These are phyloP conservation scores for Nylanderia fulva DNA, from an alignment of 1,140 invertebrate genomes.

Conservation along the genomic window DNA sequence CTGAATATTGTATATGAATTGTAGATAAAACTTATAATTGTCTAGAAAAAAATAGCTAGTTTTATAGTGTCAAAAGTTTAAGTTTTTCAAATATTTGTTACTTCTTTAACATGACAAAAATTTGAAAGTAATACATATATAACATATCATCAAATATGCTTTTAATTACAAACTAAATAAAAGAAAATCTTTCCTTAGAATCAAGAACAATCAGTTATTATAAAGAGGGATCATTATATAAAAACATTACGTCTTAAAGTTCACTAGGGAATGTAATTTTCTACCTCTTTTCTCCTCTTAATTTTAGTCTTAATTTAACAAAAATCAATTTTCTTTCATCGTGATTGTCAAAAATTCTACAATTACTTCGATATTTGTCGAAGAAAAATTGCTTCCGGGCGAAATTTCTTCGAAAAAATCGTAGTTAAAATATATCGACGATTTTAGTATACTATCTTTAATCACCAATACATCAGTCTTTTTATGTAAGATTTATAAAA, in stretches of 20 bases:
- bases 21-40: background rate
- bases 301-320: background rate
- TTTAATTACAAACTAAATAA: background rate
- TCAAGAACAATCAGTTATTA: background rate
- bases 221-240: background rate
- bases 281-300: background rate
- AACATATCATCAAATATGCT: background rate
- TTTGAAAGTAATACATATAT: background rate
- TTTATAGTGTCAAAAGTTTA: background rate
- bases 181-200: background rate
- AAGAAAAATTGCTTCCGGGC: background rate
- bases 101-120: background rate
- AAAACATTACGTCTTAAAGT: background rate
- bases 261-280: background rate
- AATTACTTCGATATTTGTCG: background rate
- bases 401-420: background rate
- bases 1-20: background rate
- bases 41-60: background rate
- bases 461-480: constrained; percentile 62
- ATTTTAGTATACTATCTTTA: constrained; percentile 16
- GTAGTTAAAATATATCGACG: background rate
- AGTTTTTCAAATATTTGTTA: constrained; percentile 13
- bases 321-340: background rate
- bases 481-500: constrained; percentile 50
- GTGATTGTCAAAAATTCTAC: background rate